A percentile compares a stretch with the other conserved stretches of the same genome.
Conservation (phyloP, 2,888 invertebrate genomes). For the Leistus spinibarbis region DNA sequence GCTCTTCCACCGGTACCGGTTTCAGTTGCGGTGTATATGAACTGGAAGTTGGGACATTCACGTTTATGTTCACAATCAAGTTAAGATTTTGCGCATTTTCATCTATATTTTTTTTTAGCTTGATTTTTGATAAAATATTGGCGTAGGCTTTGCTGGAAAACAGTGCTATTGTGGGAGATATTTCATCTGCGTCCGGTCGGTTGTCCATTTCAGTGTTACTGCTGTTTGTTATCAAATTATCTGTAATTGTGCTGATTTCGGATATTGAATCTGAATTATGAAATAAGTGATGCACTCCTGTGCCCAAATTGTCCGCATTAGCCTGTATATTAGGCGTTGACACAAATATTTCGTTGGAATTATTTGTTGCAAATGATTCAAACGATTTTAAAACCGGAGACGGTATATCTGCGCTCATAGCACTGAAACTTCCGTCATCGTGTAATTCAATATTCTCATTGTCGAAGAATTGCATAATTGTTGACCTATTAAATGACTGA, state of each 20-base stretch:
- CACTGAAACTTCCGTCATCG: too few species aligned
- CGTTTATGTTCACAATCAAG: conserved; percentile 3
- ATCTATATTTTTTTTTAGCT: background rate
- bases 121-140: conserved; percentile 6
- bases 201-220: conserved; percentile 2
- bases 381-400: too few species aligned
- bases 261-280: conserved; percentile 12
- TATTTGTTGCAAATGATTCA: background rate
- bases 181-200: conserved; percentile 8
- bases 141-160: conserved; percentile 16
- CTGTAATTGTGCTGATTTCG: background rate
- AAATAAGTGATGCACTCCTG: conserved; percentile 4
- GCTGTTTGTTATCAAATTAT: conserved; percentile 1
- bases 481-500: background rate
- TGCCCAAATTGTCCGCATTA: background rate
- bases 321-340: too few species aligned
- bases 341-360: too few species aligned
- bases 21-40: conserved; percentile 16
- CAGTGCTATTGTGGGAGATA: conserved; percentile 22
- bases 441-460: too few species aligned
- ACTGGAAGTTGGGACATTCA: conserved; percentile 9
- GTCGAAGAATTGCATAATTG: background rate
- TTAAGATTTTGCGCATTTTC: background rate
- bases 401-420: too few species aligned
- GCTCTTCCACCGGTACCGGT: background rate